phyloP scores from a whole-genome alignment of 2,888 invertebrate genomes.

The Rhodophaea formosa region DNA sequence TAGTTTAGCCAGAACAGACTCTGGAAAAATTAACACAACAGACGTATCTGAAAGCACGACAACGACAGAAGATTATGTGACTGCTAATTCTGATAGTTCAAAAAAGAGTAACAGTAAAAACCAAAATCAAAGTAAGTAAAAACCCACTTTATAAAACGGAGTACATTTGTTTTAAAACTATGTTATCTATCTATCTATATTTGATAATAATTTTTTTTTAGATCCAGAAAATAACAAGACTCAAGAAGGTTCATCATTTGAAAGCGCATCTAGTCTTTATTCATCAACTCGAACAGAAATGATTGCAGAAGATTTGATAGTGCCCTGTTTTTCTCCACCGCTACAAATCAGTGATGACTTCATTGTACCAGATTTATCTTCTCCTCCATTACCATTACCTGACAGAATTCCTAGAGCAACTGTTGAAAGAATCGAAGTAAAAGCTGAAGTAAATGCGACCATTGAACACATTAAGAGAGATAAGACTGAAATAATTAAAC shows the following conservation, averaged over 20 bases:
- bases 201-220: no score
- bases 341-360: constrained; percentile 75
- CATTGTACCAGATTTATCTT: constrained; percentile 68
- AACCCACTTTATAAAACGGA: neutral
- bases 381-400: constrained; percentile 71
- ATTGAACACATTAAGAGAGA: constrained; percentile 65
- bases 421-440: constrained; percentile 69
- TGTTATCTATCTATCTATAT: neutral
- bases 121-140: constrained; percentile 66
- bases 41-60: constrained; percentile 94
- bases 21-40: constrained; percentile 85
- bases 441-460: constrained; percentile 61
- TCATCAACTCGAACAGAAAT: constrained; percentile 88
- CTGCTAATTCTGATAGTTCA: constrained; percentile 90
- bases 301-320: constrained; percentile 83
- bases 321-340: constrained; percentile 82
- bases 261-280: constrained; percentile 91
- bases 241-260: constrained; percentile 92
- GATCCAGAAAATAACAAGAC: constrained; percentile 81
- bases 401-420: constrained; percentile 58
- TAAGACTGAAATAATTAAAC: constrained; percentile 71
- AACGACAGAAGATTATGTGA: constrained; percentile 92
- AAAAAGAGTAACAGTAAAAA: constrained; percentile 80
- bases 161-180: constrained; percentile 2
- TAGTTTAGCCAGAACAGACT: constrained; percentile 85